Evolutionary conservation across 1,140 invertebrate species (phyloP), one percentile per base, ranked within the genome.

Genomic region (Palaemon carinicauda): DNA sequence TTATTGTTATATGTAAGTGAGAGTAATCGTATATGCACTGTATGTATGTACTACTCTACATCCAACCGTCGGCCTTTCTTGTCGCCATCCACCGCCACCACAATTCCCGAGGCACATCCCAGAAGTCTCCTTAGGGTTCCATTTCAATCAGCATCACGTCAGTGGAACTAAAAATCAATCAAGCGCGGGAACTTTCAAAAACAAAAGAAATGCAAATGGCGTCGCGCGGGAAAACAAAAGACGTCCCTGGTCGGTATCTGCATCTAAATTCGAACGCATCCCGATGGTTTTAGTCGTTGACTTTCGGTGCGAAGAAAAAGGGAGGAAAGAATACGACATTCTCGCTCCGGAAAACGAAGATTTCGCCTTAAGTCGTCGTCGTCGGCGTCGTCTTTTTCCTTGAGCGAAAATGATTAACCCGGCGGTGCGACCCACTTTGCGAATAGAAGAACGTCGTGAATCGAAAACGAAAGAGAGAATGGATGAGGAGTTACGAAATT

Each of bases 181-280:
- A 53, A 51, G 79, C 73, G 69, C 56, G 79, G 27, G 82, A 75
- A 60, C 69, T 73, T 77, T 50, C 69, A 86, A 86, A 88, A 88
- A 86, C 83, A 88, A 88, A 88, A 88, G 88, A 81, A 86, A 88
- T 88, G 88, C 88, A 88, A 88, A 88, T 88, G 51, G 79, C 82
- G 80, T 80, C 80, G 29, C 83, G 69, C 69, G 84, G 77, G 56
- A 77, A 88, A 88, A 82, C 79, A 88, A 88, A 88, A 71, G 79
- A 50, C 29, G 79, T 15, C 54, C 56, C 82, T 54, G 56, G 52
- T 78, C 52, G 31, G 60, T 81, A 88, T 88, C 88, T 81, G 78
- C 88, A 81, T 78, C 54, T 81, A 53, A 81, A 82, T 86, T 88
- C 88, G 79, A 52, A 41, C 41, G 50, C 71, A 53, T 75, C 24